Evolutionary conservation across 2,888 invertebrate genomes (phyloP), one percentile per base, ranked within the genome.

Genomic region (Euzetes globulus): DNA sequence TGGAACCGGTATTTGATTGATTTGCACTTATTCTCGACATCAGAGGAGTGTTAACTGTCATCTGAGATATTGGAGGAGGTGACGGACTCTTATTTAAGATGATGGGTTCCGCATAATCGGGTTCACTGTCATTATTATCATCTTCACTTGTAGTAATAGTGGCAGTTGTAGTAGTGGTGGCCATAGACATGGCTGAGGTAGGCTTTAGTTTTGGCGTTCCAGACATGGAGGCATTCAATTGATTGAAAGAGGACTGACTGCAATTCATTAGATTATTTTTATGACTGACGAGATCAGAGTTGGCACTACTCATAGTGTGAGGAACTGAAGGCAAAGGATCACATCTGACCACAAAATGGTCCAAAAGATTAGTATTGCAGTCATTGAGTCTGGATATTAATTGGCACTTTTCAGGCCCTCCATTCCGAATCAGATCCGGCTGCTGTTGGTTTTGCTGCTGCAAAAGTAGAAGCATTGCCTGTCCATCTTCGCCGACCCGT

Each of bases 51-150:
- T 70, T 27, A 17, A 9, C 41, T n/a, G 11, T 68, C 25, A n/a
- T 41, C 1, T 55, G 11, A 19, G 55, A 25, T 17, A 27, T 25
- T 1, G 70, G 70, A 19, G 74, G 50, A 27, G 74, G 70, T 7
- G 55, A 55, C 11, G 29, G 58, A 7, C 45, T 55, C 17, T 27
- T 41, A 63, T 63, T 33, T 17, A 72, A 60, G 37, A 75, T 72
- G 15, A 75, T 75, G 11, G 75, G 75, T 29, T 75, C 75, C 6
- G 75, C 75, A 65, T 75, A 75, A 45, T 75, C 75, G 9, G 72
- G 75, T 22, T 75, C 75, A 25, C 58, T 58, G 11, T 74, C 74
- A 37, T 71, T 55, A 41, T 73, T 71, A 11, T 41, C 47, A 1
- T 41, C 47, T 29, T 33, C 33, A 60, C 60, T 60, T 7, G 60